Conservation (phyloP, 2,888 invertebrate species). For the Hydroisotoma schaefferi region DNA sequence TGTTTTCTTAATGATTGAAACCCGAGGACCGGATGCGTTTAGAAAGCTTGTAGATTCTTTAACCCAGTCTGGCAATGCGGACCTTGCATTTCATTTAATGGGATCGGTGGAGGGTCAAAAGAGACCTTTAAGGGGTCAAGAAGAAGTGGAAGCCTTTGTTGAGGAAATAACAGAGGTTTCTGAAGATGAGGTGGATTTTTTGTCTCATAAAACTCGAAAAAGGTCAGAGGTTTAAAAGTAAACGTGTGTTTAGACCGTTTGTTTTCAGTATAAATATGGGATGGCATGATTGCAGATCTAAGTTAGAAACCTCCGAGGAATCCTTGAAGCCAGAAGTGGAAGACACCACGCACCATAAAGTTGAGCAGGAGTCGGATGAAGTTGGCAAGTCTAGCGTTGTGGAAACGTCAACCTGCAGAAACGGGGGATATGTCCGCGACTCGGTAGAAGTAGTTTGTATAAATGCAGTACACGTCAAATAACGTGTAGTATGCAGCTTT, state of each 20-base stretch:
- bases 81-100: background rate
- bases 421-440: background rate
- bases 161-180: background rate
- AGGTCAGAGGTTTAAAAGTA: too few species aligned
- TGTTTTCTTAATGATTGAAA: conserved; percentile 15
- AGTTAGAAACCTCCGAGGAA: too few species aligned
- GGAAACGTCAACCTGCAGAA: background rate
- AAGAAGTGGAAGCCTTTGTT: background rate
- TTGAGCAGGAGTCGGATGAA: too few species aligned
- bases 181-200: conserved; percentile 6
- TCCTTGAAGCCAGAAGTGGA: too few species aligned
- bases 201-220: too few species aligned
- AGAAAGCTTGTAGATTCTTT: conserved; percentile 9
- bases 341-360: too few species aligned
- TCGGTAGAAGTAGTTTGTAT: background rate
- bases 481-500: background rate
- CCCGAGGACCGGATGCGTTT: conserved; percentile 23
- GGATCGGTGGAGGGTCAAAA: background rate
- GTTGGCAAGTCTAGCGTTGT: too few species aligned
- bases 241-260: too few species aligned
- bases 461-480: conserved; percentile 1
- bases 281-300: too few species aligned
- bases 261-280: too few species aligned
- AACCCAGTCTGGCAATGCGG: background rate
- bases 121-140: background rate